Evolutionary conservation across 2,113 vertebrate genomes (phyloP), one percentile per base, ranked within the genome.

Genomic region (Ceyx melanurus): DNA sequence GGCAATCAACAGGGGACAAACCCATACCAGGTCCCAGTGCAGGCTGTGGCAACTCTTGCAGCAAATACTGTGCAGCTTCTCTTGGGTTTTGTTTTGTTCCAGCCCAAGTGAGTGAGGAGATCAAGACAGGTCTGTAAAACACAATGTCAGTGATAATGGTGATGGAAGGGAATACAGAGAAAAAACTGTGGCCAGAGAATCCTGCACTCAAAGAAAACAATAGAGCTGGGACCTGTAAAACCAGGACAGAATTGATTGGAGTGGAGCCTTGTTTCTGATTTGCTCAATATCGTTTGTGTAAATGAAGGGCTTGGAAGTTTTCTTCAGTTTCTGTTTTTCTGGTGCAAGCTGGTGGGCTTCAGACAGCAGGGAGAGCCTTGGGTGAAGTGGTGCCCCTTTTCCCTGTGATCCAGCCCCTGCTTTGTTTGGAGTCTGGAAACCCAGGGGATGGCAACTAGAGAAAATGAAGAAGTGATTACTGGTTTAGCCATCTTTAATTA

Each of bases 401-500:
- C 68, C 14, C 51, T 5, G 6, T 29, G 16, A 7, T 40, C 74
- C 68, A 53, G 54, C n/a, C 60, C n/a, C 87, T 40, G 25, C 3
- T 42, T 65, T 57, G 15, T 46, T 58, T 15, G 46, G 37, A 8
- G 50, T 45, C 28, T 26, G 37, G 62, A 56, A 57, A 53, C 60
- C 66, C 6, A 2, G 25, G 68, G 43, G 19, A 20, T 29, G 57
- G 37, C 74, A 76, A 29, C 62, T 76, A 67, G 72, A 81, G 83
- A 66, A 92, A 90, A 80, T 33, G 33, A 90, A 88, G 79, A 68
- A 21, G 23, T 70, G 75, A 88, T 93, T 85, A 77, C 45, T 85
- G 60, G 33, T 78, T 82, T 73, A 85, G 75, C 84, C 84, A 65
- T 53, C 58, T 64, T 40, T 93, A 93, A 88, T 85, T 88, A 82